Percentiles rank a stretch among this genome's conserved stretches.
Evolutionary conservation across 2,113 vertebrate species (phyloP).

Genomic region (Istiophorus platypterus): DNA sequence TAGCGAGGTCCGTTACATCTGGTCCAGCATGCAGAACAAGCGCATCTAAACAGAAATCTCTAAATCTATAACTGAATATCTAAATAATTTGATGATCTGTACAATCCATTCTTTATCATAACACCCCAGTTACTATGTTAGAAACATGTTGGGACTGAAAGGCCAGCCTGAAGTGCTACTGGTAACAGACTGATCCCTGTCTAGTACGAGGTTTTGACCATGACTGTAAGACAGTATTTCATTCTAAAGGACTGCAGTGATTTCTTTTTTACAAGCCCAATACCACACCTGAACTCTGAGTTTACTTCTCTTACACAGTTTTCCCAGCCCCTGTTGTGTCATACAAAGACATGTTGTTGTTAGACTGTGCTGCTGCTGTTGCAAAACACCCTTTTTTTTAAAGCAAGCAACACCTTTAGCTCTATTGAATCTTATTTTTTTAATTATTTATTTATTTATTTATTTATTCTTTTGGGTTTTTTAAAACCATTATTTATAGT

Average conservation of each 20-base stretch:
- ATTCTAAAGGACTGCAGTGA: neutral
- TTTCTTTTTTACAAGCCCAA: neutral
- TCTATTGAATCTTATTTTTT: neutral
- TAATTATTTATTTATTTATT: too few species aligned
- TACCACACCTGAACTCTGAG: neutral
- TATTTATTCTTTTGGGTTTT: too few species aligned
- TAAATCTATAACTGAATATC: constrained; percentile 29
- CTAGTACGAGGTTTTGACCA: constrained; percentile 28
- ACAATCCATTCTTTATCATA: constrained; percentile 21
- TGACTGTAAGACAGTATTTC: constrained; percentile 10
- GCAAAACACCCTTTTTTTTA: neutral
- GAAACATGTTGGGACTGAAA: constrained; percentile 19
- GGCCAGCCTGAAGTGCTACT: neutral
- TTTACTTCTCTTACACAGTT: neutral
- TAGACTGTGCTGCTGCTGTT: neutral
- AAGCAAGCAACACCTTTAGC: neutral
- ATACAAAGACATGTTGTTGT: neutral
- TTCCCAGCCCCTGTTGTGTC: neutral
- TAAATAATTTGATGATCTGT: constrained; percentile 36
- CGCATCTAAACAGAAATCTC: constrained; percentile 30
- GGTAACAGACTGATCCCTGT: constrained; percentile 35
- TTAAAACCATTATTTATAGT: neutral
- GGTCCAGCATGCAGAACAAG: neutral
- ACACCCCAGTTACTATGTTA: constrained; percentile 14
- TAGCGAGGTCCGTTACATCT: constrained; percentile 1